Base-by-base conservation (phyloP, 2,113 vertebrate species). In the Barbus barbus region DNA sequence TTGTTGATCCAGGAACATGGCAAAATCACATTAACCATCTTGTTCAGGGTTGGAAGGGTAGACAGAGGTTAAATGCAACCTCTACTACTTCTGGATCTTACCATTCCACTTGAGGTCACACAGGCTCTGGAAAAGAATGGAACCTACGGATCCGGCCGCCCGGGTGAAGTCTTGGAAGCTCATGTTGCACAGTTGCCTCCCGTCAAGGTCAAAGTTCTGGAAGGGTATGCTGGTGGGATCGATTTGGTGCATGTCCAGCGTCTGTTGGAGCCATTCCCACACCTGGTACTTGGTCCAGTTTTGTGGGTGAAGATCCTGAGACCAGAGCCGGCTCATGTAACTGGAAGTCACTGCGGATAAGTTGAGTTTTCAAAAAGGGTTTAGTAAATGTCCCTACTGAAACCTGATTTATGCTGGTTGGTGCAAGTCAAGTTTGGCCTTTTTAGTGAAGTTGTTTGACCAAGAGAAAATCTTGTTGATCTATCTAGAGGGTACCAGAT, bases 241-340 rank as follows among this genome's bases (percentile, higher is more conserved):
- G 31, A 99, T 95, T 88, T 99, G 97, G 91, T 99, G 96, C 90
- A 97, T 94, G 90, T 99, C 98, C 94, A 99, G 93, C 9, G 97
- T 94, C 87, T 99, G 97, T 86, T 99, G 98, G 89, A 99, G 95
- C 98, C 98, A 99, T 58, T 98, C 97, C 98, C 98, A 99, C 85
- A 99, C 97, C 93, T 99, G 98, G 90, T 94, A 97, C 82, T 98
- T 99, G 79, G 92, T 96, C 98, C 98, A 99, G 90, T 96, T 97
- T 86, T 98, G 97, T 0, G 98, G 98, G 60, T 96, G 97, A 79
- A 95, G 87, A 18, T 95, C 95, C 65, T 96, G 96, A 0, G 96
- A 89, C 97, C 97, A 98, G 89, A 96, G 94, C 16, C 94, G 94
- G 90, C 95, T 93, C 14, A 95, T 91, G 83, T 97, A 97, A 46